phyloP scores from a whole-genome alignment of 1,140 invertebrate genomes.

The Microplitis mediator region DNA sequence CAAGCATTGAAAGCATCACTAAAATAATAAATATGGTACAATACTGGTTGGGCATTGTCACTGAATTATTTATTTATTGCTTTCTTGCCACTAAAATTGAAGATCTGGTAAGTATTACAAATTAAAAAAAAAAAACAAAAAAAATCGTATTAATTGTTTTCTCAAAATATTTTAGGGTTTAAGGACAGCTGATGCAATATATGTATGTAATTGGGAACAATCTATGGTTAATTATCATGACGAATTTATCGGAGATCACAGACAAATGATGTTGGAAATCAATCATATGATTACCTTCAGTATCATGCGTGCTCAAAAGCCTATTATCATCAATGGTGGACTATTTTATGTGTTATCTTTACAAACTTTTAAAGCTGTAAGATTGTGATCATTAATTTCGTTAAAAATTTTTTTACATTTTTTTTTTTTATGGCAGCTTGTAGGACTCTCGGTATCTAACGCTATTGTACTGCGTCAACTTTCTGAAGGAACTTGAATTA shows the following conservation, averaged over 20 bases:
- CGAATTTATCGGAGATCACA: background rate
- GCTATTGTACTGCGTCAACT: slow-evolving; percentile 17
- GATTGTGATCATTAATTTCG: slow-evolving; percentile 5
- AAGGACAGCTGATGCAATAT: slow-evolving; percentile 43
- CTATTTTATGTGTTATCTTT: slow-evolving; percentile 53
- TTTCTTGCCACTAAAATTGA: slow-evolving; percentile 3
- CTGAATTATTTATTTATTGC: slow-evolving; percentile 4
- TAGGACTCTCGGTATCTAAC: slow-evolving; percentile 17
- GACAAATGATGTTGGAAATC: slow-evolving; percentile 30
- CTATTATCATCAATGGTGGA: slow-evolving; percentile 49
- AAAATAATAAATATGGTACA: background rate
- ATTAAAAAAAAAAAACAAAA: background rate
- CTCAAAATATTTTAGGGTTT: slow-evolving; percentile 38
- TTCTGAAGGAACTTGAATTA: background rate
- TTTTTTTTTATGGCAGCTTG: slow-evolving; percentile 4
- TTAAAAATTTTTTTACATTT: background rate
- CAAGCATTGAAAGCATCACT: slow-evolving; percentile 3
- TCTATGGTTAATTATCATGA: background rate
- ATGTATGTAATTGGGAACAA: slow-evolving; percentile 45
- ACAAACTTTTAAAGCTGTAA: slow-evolving; percentile 50
- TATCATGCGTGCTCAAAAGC: slow-evolving; percentile 45
- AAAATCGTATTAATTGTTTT: background rate
- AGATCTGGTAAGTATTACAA: background rate
- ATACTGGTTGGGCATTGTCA: background rate
- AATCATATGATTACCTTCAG: slow-evolving; percentile 41